Base-by-base conservation (phyloP, 2,888 invertebrate species). In the Caenorhabditis zanzibari region DNA sequence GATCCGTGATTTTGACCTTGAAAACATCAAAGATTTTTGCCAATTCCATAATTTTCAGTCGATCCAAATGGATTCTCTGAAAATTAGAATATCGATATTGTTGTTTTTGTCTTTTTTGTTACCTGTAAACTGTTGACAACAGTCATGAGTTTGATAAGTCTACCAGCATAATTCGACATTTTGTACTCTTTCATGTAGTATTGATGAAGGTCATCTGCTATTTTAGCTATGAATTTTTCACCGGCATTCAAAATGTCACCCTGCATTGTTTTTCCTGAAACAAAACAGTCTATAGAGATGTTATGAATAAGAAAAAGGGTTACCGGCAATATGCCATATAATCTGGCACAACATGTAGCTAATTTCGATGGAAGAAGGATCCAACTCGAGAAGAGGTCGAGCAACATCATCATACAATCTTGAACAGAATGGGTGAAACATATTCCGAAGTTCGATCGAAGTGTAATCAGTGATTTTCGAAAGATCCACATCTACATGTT, bases 101-200 rank as follows among this genome's bases (percentile, higher is more conserved):
- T 54, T 14, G 14, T 54, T 19, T 2, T 38, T 9, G 4, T 16
- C 56, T 35, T 19, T 14, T 47, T 16, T 22, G 28, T 59, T n/a
- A 85, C 85, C 71, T 88, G 86, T 16, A 88, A 64, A 19, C 79
- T 81, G 64, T 87, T 83, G 10, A 86, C 76, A 41, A 85, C 80
- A 2, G 69, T 52, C 88, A 88, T 88, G 49, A 88, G 44, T 63
- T 85, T 82, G 71, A 86, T 84, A 10, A 88, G 81, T 68, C 88
- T 47, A 12, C 74, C 81, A 1, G 88, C 88, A 63, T 88, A 88
- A 56, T 88, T 88, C 6, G 86, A 38, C 63, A 74, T 71, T 63
- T 77, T 77, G 32, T 68, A 47, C 16, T 85, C 81, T 59, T 82
- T 79, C 28, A 71, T 68, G 61, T 86, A 86, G 24, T 84, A 86